phyloP scores from a whole-genome alignment of 2,797 vertebrate genomes.

The Artibeus lituratus region DNA sequence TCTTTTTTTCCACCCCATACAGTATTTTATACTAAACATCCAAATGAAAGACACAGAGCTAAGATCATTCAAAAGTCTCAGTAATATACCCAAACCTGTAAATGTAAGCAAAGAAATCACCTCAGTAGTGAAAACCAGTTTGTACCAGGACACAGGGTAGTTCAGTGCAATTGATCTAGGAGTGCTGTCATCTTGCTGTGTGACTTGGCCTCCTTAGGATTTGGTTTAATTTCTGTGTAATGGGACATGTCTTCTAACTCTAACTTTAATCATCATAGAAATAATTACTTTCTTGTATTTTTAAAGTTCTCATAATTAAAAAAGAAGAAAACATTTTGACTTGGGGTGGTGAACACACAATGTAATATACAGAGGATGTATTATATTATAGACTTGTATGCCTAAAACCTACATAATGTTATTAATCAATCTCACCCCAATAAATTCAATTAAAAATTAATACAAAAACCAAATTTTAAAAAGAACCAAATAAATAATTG shows the following conservation, averaged over 20 bases:
- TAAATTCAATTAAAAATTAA: no score
- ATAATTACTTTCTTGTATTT: not conserved
- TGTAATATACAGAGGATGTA: not conserved
- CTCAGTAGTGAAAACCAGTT: not conserved
- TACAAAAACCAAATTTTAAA: not conserved
- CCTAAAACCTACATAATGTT: no score
- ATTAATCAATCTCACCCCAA: no score
- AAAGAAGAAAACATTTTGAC: not conserved
- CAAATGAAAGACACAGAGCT: slow-evolving; percentile 1
- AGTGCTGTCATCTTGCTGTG: not conserved
- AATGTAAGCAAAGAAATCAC: not conserved
- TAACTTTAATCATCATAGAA: not conserved
- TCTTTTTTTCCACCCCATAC: not conserved
- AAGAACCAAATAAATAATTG: not conserved
- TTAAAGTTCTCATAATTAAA: not conserved
- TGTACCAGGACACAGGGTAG: not conserved
- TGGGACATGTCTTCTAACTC: not conserved
- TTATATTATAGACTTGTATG: no score
- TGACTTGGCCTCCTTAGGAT: not conserved
- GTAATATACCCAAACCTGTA: not conserved
- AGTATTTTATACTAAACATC: slow-evolving; percentile 14
- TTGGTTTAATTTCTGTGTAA: slow-evolving; percentile 6
- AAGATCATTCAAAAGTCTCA: not conserved
- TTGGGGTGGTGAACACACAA: not conserved
- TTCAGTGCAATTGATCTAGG: not conserved